Evolutionary conservation across 2,797 vertebrate species (phyloP), one percentile per base, ranked within the genome.

Genomic region (Schizopygopsis pylzovi): DNA sequence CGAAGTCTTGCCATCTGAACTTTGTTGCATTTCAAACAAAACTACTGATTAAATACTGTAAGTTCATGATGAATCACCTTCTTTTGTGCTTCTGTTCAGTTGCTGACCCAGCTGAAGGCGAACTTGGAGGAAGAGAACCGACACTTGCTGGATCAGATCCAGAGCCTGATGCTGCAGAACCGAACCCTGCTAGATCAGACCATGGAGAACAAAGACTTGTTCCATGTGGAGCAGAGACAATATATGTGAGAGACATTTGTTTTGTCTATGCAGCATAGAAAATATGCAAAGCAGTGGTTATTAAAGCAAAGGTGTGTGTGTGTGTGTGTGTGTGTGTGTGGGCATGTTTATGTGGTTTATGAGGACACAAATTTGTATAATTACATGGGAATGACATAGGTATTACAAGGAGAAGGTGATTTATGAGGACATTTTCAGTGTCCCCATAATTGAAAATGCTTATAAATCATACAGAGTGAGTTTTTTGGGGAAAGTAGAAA

Each of bases 131-230:
- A 99, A 93, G 98, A 99, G 94, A 99, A 99, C 91, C 96, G 97
- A 67, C 98, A 99, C 92, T 93, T 99, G 39, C 91, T 99, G 90
- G 98, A 99, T 93, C 98, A 99, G 94, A 99, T 99, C 87, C 97
- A 99, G 92, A 99, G 97, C 37, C 92, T 99, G 94, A 99, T 99
- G 97, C 94, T 98, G 37, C 98, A 99, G 91, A 99, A 99, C 91
- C 97, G 96, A 89, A 97, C 97, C 1, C 92, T 99, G 79, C 90
- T 99, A 93, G 98, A 99, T 88, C 98, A 99, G 92, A 99, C 96
- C 41, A 99, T 99, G 97, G 98, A 99, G 94, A 99, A 96, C 97
- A 99, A 99, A 91, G 98, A 99, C 93, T 95, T 99, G 89, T 99
- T 99, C 92, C 98, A 99, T 45, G 97, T 99, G 18, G 98, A 99